Base-by-base conservation (phyloP, 2,797 vertebrate genomes). In the Moxostoma hubbsi region DNA sequence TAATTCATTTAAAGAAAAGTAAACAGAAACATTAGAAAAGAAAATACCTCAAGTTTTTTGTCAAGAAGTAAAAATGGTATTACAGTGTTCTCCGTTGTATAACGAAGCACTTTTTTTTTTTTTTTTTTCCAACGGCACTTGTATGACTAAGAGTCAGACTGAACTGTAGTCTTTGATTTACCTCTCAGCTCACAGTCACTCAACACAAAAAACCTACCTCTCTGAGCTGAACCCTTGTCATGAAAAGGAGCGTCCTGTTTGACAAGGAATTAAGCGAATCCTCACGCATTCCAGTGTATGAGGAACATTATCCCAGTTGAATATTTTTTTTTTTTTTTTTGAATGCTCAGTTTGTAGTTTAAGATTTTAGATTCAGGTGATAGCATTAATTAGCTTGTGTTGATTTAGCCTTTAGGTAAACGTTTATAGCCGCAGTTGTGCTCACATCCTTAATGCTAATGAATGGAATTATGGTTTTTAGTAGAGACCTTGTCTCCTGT, bases 21-120 rank as follows among this genome's bases (percentile, higher is more conserved):
- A 49, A 8, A 55, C 50, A 67, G 68, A 53, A 66, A 80, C 77
- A 15, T 76, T 65, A 78, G 64, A 59, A 66, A 79, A 82, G 62
- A 49, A 86, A 81, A 81, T 82, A 84, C 77, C 77, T 83, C 82
- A 79, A 7, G 62, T 51, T 81, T 72, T 36, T 82, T 75, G 9
- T 82, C 24, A 57, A 50, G 66, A 59, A 75, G 67, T 72, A 77
- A 76, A 65, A 58, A 73, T 72, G 69, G 74, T 79, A 73, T 83
- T 64, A 80, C 73, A 79, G 85, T 83, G 83, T 86, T 85, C 78
- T 85, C 79, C 68, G 78, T 82, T 84, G 81, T 79, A 85, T 63
- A 81, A 77, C 80, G 81, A 82, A 85, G 85, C 85, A 87, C 85
- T 87, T 87, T 85, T 71, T 46, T 71, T 57, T 61, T 53, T 57